Evolutionary conservation across 1,140 invertebrate genomes (phyloP).

Genomic region (Aradophagus sp.): DNA sequence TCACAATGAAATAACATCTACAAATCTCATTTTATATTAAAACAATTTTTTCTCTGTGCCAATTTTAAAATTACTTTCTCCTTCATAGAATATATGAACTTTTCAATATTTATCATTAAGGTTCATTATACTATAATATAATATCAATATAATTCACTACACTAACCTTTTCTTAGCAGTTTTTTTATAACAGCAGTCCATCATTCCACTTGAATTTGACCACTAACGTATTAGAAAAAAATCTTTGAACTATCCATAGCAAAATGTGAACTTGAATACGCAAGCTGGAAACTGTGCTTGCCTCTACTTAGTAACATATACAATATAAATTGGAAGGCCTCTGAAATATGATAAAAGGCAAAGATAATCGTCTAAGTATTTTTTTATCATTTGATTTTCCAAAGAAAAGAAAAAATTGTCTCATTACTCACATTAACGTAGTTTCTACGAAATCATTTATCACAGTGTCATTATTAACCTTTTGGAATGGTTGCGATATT

Average conservation of each 20-base stretch:
- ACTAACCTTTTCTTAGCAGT: too few species aligned
- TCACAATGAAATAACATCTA: too few species aligned
- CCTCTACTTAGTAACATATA: constrained; percentile 14
- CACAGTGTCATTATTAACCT: constrained; percentile 26
- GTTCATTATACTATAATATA: too few species aligned
- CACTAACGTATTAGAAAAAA: constrained; percentile 1
- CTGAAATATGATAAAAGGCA: constrained; percentile 20
- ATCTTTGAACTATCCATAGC: constrained; percentile 11
- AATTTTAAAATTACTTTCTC: too few species aligned
- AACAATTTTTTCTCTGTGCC: too few species aligned
- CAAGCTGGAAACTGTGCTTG: background rate
- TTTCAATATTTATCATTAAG: too few species aligned
- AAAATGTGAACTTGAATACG: constrained; percentile 5
- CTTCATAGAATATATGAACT: too few species aligned
- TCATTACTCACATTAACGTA: constrained; percentile 16
- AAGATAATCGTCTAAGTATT: constrained; percentile 1
- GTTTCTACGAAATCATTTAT: constrained; percentile 22
- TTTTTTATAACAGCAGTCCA: too few species aligned
- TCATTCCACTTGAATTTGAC: background rate
- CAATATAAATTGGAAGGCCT: constrained; percentile 8
- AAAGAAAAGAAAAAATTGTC: background rate
- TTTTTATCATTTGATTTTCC: constrained; percentile 3
- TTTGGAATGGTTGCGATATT: constrained; percentile 25
- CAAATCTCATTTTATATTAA: too few species aligned
- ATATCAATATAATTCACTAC: too few species aligned